Percentiles rank a stretch among this genome's conserved stretches.
Evolutionary conservation across 2,888 invertebrate genomes (phyloP).

Genomic region (Panorpa germanica): DNA sequence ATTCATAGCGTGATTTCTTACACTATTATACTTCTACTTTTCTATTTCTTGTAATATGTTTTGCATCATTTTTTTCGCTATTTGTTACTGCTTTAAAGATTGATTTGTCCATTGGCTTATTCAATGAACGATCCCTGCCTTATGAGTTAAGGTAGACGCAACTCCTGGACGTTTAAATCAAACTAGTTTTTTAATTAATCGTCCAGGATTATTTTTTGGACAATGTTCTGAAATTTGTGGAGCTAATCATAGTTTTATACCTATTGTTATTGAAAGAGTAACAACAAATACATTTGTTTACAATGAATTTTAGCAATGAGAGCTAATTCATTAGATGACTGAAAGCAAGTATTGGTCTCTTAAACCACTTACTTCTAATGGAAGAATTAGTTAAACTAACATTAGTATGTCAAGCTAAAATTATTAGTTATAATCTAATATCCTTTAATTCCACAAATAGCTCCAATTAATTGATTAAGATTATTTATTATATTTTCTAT

Average conservation of each 20-base stretch:
- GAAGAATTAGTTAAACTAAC: conserved; percentile 35
- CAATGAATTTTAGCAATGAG: conserved; percentile 31
- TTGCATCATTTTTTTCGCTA: no score
- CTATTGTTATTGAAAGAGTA: conserved; percentile 44
- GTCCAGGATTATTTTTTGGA: conserved; percentile 45
- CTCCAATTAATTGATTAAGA: conserved; percentile 32
- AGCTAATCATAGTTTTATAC: conserved; percentile 63
- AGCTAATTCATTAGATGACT: conserved; percentile 39
- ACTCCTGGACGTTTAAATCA: conserved; percentile 45
- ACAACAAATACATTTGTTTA: conserved; percentile 32
- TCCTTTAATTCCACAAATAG: conserved; percentile 52
- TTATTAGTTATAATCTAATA: conserved; percentile 32
- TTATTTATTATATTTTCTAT: conserved; percentile 23
- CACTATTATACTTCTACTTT: no score
- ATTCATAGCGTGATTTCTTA: no score
- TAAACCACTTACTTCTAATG: conserved; percentile 49
- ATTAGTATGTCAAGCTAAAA: conserved; percentile 49
- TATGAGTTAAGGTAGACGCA: conserved; percentile 45
- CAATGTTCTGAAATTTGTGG: conserved; percentile 75
- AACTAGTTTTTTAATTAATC: conserved; percentile 37
- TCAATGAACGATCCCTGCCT: conserved; percentile 38
- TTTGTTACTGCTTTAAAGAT: no score
- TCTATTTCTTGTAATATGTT: no score
- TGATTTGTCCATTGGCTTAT: no score
- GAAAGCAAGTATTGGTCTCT: conserved; percentile 51